Conservation (phyloP, 2,113 vertebrate species). For the Tor tambroides region DNA sequence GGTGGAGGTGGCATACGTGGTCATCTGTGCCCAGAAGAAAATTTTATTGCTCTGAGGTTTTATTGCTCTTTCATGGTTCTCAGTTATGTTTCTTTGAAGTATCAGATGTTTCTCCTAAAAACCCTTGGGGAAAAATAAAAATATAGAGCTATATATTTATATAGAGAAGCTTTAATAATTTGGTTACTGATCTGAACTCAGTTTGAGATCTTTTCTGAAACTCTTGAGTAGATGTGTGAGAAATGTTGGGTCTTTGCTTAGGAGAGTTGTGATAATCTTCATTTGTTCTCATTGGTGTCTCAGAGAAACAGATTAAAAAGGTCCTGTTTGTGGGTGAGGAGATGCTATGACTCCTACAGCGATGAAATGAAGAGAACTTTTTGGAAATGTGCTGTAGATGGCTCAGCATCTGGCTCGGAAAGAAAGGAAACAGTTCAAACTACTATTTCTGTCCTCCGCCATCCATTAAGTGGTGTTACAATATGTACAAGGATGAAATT, state of each 20-base stretch:
- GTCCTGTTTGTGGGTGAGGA: neutral
- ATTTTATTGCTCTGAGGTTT: neutral
- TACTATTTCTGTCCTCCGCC: neutral
- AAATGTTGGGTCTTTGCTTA: neutral
- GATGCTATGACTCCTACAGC: neutral
- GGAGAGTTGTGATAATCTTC: neutral
- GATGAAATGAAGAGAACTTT: neutral
- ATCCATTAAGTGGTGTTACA: constrained; percentile 7
- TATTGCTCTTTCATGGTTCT: neutral
- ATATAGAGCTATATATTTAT: neutral
- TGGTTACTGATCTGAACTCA: neutral
- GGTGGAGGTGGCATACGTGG: constrained; percentile 63
- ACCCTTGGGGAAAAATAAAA: neutral
- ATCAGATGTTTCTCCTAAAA: neutral
- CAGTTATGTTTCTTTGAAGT: neutral
- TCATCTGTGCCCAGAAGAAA: constrained; percentile 40
- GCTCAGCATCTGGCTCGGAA: neutral
- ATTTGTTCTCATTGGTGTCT: neutral
- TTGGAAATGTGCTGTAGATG: neutral
- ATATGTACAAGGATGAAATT: constrained; percentile 48
- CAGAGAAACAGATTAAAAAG: neutral
- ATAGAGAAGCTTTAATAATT: neutral
- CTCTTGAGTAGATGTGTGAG: neutral
- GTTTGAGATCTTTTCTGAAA: neutral
- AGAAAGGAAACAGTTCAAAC: neutral